Evolutionary conservation across 2,888 invertebrate species (phyloP), one percentile per base, ranked within the genome.

Genomic region (Gnatocerus cornutus): DNA sequence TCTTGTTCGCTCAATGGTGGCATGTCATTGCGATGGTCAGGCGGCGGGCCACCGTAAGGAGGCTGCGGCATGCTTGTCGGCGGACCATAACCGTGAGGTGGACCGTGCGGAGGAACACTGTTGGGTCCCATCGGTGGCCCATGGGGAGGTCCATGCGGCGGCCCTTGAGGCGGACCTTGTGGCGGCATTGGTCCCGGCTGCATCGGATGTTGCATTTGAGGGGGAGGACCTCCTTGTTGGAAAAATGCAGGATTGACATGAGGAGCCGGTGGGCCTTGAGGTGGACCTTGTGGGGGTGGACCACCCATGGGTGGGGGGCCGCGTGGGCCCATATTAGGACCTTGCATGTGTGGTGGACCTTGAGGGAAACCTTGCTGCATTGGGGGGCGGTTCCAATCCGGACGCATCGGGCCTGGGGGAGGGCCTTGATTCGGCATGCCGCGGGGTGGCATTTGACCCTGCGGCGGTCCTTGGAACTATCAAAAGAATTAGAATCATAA

Each of bases 181-280:
- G 77, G 78, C 45, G 77, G 84, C 83, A 85, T 84, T 2, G 81
- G 85, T n/a, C 87, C 63, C 2, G 59, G 41, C 13, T 59, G 59
- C 61, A 61, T 61, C 2, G 63, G 87, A 79, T 88, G 88, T 69
- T 88, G 88, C 76, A 88, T 87, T 74, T 88, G 88, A 50, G 89
- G 90, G 3, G 85, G 85, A n/a, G 87, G 84, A 30, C 89, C 90
- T 43, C 88, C 88, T 85, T 94, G 95, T 80, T 93, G 94, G 86
- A 97, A 97, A 90, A 98, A 98, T 69, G 97, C 97, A 41, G 98
- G 97, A 88, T 98, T 98, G 75, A 98, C 96, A 85, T 98, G 97
- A 52, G 97, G 97, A 21, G 97, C 96, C 4, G 95, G 95, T 43
- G 90, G 90, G 1, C 90, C 90, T 6, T 88, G 88, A 0, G 89